These are phyloP conservation scores for Nematostella vectensis DNA, from an alignment of 92 coral and sea anemone genomes.

Conservation along the genomic window DNA sequence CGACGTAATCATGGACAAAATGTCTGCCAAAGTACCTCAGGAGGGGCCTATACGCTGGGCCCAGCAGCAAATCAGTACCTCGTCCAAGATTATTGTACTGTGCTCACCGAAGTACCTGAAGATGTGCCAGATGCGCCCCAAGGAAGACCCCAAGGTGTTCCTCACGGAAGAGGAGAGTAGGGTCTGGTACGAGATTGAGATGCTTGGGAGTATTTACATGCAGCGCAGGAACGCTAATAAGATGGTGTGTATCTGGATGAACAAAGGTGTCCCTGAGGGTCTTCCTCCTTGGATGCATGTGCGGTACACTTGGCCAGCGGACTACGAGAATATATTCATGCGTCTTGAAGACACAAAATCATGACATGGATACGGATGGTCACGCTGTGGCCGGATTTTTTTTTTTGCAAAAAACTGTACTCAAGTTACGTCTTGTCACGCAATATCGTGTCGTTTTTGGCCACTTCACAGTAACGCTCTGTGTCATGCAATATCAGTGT, in stretches of 20 bases:
- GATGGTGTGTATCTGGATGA: slow-evolving; percentile 25
- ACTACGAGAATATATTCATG: slow-evolving; percentile 2
- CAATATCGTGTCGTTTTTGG: no score
- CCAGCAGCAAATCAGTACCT: slow-evolving; percentile 11
- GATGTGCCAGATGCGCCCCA: slow-evolving; percentile 7
- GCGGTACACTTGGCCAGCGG: slow-evolving; percentile 18
- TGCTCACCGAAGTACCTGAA: slow-evolving; percentile 19
- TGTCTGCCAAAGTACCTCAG: neutral
- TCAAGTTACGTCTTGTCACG: no score
- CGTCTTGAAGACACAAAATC: slow-evolving; percentile 11
- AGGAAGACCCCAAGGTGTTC: neutral
- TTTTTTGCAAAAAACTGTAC: no score
- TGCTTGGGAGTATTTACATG: slow-evolving; percentile 10
- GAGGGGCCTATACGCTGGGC: slow-evolving; percentile 22
- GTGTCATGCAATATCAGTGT: no score
- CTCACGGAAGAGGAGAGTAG: slow-evolving; percentile 3
- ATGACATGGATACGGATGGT: no score
- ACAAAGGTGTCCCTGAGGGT: slow-evolving; percentile 13
- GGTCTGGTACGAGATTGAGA: slow-evolving; percentile 24
- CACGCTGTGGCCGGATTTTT: no score
- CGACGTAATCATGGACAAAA: slow-evolving; percentile 7
- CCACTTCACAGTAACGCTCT: no score
- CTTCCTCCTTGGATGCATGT: slow-evolving; percentile 23
- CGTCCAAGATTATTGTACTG: slow-evolving; percentile 11
- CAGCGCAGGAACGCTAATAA: slow-evolving; percentile 8